Percentiles rank a stretch among this genome's conserved stretches.
Conservation (phyloP, 2,797 vertebrate genomes). For the Cirrhinus mrigala region DNA sequence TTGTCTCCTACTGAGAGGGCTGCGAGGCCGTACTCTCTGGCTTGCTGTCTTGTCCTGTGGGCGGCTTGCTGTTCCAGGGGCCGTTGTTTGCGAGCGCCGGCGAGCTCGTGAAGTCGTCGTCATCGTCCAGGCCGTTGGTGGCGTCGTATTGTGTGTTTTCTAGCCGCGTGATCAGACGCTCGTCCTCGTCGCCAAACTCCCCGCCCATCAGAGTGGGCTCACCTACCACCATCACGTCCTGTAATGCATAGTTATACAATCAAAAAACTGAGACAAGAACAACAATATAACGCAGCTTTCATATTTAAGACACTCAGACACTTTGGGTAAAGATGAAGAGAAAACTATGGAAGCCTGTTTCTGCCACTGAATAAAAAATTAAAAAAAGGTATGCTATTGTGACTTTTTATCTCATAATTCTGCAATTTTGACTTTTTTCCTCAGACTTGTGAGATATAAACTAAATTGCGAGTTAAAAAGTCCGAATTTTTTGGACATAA, state of each 20-base stretch:
- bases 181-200: slow-evolving; percentile 98
- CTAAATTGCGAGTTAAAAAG: no score
- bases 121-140: slow-evolving; percentile 97
- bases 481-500: no score
- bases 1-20: slow-evolving; percentile 86
- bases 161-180: slow-evolving; percentile 98
- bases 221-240: slow-evolving; percentile 99
- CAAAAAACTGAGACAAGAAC: background rate
- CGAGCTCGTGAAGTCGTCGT: slow-evolving; percentile 97
- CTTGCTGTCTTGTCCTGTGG: slow-evolving; percentile 92
- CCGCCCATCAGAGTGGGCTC: slow-evolving; percentile 99
- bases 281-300: background rate
- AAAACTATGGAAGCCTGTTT: background rate
- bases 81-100: slow-evolving; percentile 94
- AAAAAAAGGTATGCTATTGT: no score
- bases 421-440: no score
- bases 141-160: slow-evolving; percentile 99
- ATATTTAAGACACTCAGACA: background rate
- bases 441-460: no score
- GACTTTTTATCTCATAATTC: no score
- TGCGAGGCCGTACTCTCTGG: slow-evolving; percentile 93
- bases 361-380: no score
- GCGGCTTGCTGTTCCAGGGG: slow-evolving; percentile 94
- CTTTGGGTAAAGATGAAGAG: background rate
- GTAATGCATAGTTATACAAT: slow-evolving; percentile 55